Evolutionary conservation across 2,113 vertebrate genomes (phyloP).

Genomic region (Enhydra lutris): DNA sequence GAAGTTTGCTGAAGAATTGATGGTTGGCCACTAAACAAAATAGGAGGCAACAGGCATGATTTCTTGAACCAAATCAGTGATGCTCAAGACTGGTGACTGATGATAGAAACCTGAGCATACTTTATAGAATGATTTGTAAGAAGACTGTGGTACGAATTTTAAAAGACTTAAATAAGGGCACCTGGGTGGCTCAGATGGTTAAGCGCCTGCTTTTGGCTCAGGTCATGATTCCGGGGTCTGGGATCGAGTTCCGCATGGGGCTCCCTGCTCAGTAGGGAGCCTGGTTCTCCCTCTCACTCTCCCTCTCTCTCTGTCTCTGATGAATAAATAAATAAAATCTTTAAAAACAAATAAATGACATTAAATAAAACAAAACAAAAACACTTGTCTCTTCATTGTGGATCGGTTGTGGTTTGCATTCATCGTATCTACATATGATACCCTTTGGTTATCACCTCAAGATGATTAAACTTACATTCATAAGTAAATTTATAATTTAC

Average conservation of each 20-base stretch:
- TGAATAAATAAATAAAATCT: no score
- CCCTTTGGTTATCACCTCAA: not conserved
- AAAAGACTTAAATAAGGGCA: not conserved
- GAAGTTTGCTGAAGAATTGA: not conserved
- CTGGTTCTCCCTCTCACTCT: no score
- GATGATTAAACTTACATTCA: not conserved
- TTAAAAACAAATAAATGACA: not conserved
- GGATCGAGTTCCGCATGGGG: accelerated
- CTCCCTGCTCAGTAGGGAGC: no score
- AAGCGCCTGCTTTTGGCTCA: no score
- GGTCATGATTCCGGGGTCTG: no score
- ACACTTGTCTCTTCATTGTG: not conserved
- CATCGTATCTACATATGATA: not conserved
- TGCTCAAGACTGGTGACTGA: not conserved
- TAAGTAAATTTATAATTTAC: not conserved
- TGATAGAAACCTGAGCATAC: not conserved
- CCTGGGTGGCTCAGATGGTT: no score
- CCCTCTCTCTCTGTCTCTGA: no score
- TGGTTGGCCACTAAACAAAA: not conserved
- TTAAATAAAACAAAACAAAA: not conserved
- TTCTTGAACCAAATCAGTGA: not conserved
- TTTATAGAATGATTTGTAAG: not conserved
- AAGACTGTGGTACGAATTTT: not conserved
- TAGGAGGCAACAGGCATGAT: not conserved
- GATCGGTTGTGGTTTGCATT: not conserved